phyloP scores from a whole-genome alignment of 2,113 vertebrate genomes.

The Eudyptes chrysolophus region DNA sequence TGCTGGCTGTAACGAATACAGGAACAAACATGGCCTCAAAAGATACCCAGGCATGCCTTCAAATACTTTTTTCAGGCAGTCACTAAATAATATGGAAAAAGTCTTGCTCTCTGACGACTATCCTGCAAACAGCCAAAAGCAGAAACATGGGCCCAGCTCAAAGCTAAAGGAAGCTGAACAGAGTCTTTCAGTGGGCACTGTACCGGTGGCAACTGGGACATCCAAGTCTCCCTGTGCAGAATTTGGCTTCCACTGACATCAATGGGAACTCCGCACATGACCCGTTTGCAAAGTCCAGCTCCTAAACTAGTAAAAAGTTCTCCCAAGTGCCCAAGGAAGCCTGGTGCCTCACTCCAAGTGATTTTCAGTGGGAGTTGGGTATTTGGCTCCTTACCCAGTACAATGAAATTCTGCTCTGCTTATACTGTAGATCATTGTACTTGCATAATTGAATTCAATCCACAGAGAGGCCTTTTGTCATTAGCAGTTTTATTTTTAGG shows the following conservation, averaged over 20 bases:
- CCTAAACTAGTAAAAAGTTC: background rate
- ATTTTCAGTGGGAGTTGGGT: background rate
- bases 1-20: background rate
- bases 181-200: background rate
- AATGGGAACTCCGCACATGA: rapidly evolving
- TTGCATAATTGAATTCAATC: background rate
- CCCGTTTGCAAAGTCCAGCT: background rate
- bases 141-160: background rate
- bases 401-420: background rate
- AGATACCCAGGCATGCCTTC: background rate
- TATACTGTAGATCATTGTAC: background rate
- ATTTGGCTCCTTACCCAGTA: background rate
- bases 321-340: background rate
- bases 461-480: background rate
- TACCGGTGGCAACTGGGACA: background rate
- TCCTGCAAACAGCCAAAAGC: background rate
- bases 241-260: background rate
- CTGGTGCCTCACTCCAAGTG: background rate
- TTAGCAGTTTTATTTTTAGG: background rate
- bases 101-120: background rate
- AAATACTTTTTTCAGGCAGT: background rate
- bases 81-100: background rate
- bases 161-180: background rate
- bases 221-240: background rate
- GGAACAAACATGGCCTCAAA: background rate